Evolutionary conservation across 2,888 invertebrate genomes (phyloP).

Genomic region (Cephus pulcher): DNA sequence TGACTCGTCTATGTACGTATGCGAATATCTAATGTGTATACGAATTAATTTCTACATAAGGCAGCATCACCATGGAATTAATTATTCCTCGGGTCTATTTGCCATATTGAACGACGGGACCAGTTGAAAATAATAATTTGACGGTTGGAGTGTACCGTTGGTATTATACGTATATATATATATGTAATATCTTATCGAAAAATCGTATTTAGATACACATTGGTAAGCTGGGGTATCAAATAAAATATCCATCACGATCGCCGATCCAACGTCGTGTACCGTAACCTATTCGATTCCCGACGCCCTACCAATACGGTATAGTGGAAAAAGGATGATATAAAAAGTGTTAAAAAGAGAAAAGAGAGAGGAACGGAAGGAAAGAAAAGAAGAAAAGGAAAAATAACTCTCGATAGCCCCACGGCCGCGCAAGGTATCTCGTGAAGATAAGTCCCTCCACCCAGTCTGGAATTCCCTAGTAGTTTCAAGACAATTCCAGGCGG

Average conservation of each 20-base stretch:
- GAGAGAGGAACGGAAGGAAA: neutral
- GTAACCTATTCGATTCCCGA: neutral
- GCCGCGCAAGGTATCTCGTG: neutral
- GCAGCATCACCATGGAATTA: neutral
- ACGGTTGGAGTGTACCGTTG: neutral
- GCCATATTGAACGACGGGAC: neutral
- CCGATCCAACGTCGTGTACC: neutral
- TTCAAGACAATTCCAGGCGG: neutral
- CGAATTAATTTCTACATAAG: neutral
- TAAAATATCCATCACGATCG: neutral
- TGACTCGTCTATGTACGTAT: neutral
- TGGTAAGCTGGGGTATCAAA: neutral
- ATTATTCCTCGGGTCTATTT: neutral
- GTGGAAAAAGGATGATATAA: neutral
- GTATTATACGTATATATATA: too few relatives aligned
- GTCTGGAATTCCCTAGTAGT: neutral
- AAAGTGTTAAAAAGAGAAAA: neutral
- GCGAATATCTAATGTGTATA: neutral
- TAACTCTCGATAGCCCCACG: neutral
- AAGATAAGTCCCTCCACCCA: neutral
- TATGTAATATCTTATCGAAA: neutral
- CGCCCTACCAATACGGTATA: neutral
- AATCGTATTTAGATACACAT: neutral
- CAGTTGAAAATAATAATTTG: too few relatives aligned
- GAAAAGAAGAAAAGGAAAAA: neutral